These are phyloP conservation scores for Cromileptes altivelis DNA, from an alignment of 2,113 vertebrate species.

Conservation along the genomic window DNA sequence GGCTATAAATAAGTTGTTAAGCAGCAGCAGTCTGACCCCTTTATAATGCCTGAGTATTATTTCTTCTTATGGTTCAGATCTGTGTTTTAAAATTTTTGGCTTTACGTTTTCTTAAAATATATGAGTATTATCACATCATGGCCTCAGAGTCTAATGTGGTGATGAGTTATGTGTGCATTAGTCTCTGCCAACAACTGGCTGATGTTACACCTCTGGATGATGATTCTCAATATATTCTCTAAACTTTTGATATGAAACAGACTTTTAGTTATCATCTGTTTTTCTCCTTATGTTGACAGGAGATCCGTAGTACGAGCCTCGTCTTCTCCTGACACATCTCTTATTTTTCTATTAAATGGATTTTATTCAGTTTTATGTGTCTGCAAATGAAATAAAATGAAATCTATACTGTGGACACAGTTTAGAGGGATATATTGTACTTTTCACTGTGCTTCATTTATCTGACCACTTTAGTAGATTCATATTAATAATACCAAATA, in stretches of 20 bases:
- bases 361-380: no score
- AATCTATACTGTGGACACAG: not conserved
- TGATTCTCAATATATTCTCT: not conserved
- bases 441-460: not conserved
- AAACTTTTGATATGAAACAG: not conserved
- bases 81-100: no score
- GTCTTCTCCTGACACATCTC: no score
- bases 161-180: not conserved
- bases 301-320: no score
- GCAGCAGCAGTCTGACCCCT: not conserved
- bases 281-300: no score
- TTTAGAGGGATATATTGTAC: not conserved
- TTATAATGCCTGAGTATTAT: not conserved
- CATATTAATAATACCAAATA: not conserved
- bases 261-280: no score
- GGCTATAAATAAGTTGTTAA: not conserved
- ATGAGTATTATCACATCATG: no score
- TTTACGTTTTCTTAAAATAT: no score
- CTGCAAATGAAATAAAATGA: no score
- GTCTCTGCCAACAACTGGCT: not conserved
- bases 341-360: no score
- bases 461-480: no score
- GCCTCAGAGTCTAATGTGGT: not conserved
- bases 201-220: not conserved
- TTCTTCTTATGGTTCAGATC: not conserved